Conservation (phyloP, 2,113 vertebrate species). For the Cyanoliseus patagonus region DNA sequence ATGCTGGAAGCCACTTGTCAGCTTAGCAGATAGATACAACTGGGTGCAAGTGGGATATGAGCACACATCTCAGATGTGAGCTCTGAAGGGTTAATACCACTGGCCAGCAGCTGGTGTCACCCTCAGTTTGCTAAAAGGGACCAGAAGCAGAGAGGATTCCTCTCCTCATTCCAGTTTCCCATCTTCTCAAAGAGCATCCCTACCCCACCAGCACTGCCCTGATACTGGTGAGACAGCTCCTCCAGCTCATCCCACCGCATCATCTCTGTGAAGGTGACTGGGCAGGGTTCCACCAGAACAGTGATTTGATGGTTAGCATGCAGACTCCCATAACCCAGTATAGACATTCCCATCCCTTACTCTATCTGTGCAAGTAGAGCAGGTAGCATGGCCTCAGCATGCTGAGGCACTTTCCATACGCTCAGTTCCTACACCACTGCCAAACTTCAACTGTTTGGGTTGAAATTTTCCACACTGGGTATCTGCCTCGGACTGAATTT, state of each 20-base stretch:
- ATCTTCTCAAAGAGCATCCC: not conserved
- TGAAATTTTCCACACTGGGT: slow-evolving; percentile 40
- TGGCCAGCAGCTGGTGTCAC: not conserved
- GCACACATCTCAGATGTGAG: accelerated
- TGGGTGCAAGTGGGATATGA: not conserved
- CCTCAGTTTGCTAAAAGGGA: not conserved
- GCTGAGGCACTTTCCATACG: not conserved
- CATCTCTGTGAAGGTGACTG: not conserved
- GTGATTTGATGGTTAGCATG: not conserved
- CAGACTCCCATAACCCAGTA: not conserved
- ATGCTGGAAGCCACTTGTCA: not conserved
- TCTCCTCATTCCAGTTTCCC: not conserved
- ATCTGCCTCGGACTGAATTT: slow-evolving; percentile 2
- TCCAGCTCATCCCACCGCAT: not conserved
- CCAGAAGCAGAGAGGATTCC: not conserved
- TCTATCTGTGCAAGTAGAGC: not conserved
- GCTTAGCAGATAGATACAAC: accelerated
- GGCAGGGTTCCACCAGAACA: not conserved
- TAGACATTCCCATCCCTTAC: not conserved
- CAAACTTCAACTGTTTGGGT: slow-evolving; percentile 17
- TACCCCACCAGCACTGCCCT: not conserved
- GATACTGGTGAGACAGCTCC: not conserved
- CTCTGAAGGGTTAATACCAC: not conserved
- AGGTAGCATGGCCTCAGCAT: not conserved
- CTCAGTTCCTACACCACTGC: not conserved